Evolutionary conservation across 2,888 invertebrate genomes (phyloP).

Genomic region (Cosmia pyralina): DNA sequence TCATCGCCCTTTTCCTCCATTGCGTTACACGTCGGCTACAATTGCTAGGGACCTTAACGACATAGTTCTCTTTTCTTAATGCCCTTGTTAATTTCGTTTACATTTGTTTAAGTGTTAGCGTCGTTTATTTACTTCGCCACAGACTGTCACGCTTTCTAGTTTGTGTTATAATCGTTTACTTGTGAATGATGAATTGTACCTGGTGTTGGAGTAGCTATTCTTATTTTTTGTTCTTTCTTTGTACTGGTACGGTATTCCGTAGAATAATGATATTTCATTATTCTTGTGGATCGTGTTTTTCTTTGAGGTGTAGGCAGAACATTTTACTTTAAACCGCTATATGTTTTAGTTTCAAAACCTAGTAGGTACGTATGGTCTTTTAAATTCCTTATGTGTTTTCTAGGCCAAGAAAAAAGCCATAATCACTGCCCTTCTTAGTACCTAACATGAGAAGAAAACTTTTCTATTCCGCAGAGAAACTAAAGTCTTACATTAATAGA

Average conservation of each 20-base stretch:
- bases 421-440: not conserved
- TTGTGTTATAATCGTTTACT: constrained; percentile 58
- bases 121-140: constrained; percentile 71
- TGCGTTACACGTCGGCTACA: constrained; percentile 78
- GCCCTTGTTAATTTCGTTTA: constrained; percentile 80
- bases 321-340: not conserved
- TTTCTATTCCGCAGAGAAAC: not conserved
- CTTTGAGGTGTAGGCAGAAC: not conserved
- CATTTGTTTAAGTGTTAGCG: constrained; percentile 77
- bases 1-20: constrained; percentile 82
- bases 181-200: constrained; percentile 55
- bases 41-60: constrained; percentile 80
- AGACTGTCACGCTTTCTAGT: constrained; percentile 62
- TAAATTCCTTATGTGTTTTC: not conserved
- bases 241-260: constrained; percentile 18
- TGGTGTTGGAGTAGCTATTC: constrained; percentile 23
- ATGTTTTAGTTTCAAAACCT: not conserved
- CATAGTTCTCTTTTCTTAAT: constrained; percentile 82
- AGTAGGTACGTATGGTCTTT: accelerated
- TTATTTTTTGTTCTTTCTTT: constrained; percentile 35
- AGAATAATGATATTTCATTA: constrained; percentile 27
- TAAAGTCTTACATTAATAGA: not conserved
- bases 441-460: not conserved
- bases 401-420: not conserved
- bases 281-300: constrained; percentile 24